Evolutionary conservation across 2,113 vertebrate genomes (phyloP), one percentile per base, ranked within the genome.

Genomic region (Ibidorhyncha struthersii): DNA sequence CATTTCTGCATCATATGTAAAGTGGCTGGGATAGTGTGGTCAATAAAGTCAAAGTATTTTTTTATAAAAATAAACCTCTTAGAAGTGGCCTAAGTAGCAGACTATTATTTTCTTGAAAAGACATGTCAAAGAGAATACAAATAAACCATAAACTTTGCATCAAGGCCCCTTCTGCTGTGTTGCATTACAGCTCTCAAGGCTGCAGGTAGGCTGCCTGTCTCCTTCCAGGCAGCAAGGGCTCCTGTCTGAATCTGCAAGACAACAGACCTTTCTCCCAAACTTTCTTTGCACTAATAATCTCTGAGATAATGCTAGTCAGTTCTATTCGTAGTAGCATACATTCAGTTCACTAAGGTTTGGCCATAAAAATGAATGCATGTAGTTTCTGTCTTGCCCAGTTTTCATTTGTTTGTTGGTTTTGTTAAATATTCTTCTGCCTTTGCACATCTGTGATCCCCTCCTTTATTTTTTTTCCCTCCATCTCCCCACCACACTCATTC

Each of bases 391-490:
- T 53, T 53, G 2, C 14, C 4, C 12, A 29, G 38, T 94, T 82
- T 94, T 61, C 1, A 1, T 25, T 82, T 88, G 10, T 8, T 41
- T 55, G 10, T 36, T 45, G 6, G 11, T 86, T 81, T 83, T 26
- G 7, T 82, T 69, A 36, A 69, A 6, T 83, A 40, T 34, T 55
- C 19, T 86, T 77, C 49, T 86, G 41, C 20, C 27, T 94, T 82
- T 66, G 9, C 30, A 53, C 70, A 66, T 20, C 12, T 58, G 21
- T 7, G 3, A 62, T 62, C 10, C 18, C 2, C 3, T 52, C 6
- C 15, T 18, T 47, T 78, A 18, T 30, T 49, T 2, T 9, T 2
- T 1, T 2, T 1, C 14, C 5, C n/a, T 11, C 4, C 2, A 0
- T 27, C 25, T 82, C 20, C 7, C 30, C 16, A 56, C 3, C 3